Evolutionary conservation across 2,888 invertebrate genomes (phyloP), one percentile per base, ranked within the genome.

Genomic region (Cerastis rubricosa): DNA sequence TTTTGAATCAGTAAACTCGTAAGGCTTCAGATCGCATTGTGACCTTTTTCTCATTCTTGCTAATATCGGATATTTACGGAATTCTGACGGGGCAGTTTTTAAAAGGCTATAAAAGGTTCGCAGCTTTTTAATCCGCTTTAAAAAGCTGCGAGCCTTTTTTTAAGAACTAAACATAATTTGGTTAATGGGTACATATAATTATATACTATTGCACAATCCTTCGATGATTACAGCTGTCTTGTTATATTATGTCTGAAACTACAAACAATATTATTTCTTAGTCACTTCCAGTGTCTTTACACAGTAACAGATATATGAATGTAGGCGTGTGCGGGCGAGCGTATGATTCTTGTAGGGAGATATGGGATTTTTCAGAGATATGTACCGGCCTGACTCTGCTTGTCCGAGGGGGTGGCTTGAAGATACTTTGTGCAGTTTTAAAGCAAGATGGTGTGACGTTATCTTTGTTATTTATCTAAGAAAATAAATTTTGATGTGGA

Each of bases 261-360:
- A 17, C 3, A 1, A 35, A 61, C 4, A 61, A 61, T 61, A 29
- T 35, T 35, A 19, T 61, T 19, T 35, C 5, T 35, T 0, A 17
- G 64, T 0, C 88, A 45, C 77, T 79, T 88, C 88, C 49, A 88
- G 90, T 73, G 0, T n/a, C 43, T 71, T 1, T 83, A 83, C 25
- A 1, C 0, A 25, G 40, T 70, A 61, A 77, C 76, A 85, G 72
- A 85, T 85, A 72, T 81, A 87, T 85, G 86, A 88, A 91, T 90
- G 91, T 93, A 94, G 92, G 93, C 94, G 92, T 90, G 95, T 92
- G 93, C 94, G 92, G 93, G 94, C 92, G 94, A 93, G 92, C 95
- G 93, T 95, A 91, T 96, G 96, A 96, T 96, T 95, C 93, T 94
- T 88, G 92, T 88, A 94, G 94, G 94, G 95, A 93, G 95, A 95